Conservation (phyloP, 2,888 invertebrate species). For the Onchidella celtica region DNA sequence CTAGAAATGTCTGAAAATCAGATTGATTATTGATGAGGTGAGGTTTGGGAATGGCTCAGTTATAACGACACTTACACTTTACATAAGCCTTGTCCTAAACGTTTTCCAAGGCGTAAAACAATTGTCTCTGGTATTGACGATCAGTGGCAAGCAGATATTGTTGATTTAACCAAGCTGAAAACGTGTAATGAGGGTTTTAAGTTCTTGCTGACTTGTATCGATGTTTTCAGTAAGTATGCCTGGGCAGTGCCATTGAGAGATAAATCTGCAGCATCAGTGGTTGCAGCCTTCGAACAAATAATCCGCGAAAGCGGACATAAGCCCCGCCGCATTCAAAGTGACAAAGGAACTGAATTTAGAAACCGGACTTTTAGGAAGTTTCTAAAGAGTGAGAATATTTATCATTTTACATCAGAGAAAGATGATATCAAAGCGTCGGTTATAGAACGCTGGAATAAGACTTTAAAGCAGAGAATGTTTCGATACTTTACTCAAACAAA, state of each 20-base stretch:
- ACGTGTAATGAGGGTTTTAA: slow-evolving; percentile 62
- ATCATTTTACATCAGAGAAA: slow-evolving; percentile 63
- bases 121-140: slow-evolving; percentile 59
- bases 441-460: slow-evolving; percentile 68
- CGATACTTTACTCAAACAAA: slow-evolving; percentile 48
- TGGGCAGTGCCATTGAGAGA: slow-evolving; percentile 61
- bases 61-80: slow-evolving; percentile 55
- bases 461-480: slow-evolving; percentile 57
- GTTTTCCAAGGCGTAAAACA: slow-evolving; percentile 48
- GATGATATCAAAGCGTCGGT: slow-evolving; percentile 69
- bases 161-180: slow-evolving; percentile 50
- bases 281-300: slow-evolving; percentile 53
- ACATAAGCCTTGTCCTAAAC: slow-evolving; percentile 50
- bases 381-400: slow-evolving; percentile 48
- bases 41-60: slow-evolving; percentile 16
- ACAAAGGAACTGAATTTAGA: slow-evolving; percentile 61
- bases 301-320: slow-evolving; percentile 47
- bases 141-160: slow-evolving; percentile 48
- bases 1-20: too few species aligned
- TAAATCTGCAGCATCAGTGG: slow-evolving; percentile 57
- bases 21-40: too few species aligned
- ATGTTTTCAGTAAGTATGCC: slow-evolving; percentile 63
- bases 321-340: slow-evolving; percentile 58
- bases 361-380: slow-evolving; percentile 52
- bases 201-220: slow-evolving; percentile 63